phyloP scores from a whole-genome alignment of 2,113 vertebrate species.

The Daubentonia madagascariensis region DNA sequence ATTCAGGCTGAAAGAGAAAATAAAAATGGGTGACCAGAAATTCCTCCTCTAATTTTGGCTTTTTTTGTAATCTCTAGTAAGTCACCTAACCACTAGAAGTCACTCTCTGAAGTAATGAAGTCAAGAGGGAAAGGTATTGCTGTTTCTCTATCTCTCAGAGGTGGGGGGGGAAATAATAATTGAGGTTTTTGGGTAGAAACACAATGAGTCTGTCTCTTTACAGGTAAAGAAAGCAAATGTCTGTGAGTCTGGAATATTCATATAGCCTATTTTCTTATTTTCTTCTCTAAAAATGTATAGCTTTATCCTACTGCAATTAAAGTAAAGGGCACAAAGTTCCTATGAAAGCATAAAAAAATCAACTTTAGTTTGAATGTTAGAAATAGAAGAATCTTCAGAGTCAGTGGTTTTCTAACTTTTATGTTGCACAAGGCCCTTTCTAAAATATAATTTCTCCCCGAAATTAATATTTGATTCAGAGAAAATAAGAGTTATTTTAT shows the following conservation, averaged over 20 bases:
- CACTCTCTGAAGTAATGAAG: neutral
- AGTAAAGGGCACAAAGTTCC: neutral
- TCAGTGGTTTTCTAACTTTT: neutral
- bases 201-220: neutral
- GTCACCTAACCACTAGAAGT: neutral
- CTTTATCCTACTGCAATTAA: neutral
- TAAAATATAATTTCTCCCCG: neutral
- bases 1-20: neutral
- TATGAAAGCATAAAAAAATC: neutral
- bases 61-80: neutral
- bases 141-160: conserved; percentile 16
- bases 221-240: neutral
- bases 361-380: neutral
- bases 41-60: neutral
- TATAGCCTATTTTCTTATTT: neutral
- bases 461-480: neutral
- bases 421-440: neutral
- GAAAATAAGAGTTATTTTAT: neutral
- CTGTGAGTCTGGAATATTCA: neutral
- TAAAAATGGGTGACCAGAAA: neutral
- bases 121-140: neutral
- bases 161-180: neutral
- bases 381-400: neutral
- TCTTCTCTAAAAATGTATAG: neutral
- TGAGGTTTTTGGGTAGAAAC: neutral